phyloP scores from a whole-genome alignment of 2,797 vertebrate genomes.

The Erethizon dorsatum region DNA sequence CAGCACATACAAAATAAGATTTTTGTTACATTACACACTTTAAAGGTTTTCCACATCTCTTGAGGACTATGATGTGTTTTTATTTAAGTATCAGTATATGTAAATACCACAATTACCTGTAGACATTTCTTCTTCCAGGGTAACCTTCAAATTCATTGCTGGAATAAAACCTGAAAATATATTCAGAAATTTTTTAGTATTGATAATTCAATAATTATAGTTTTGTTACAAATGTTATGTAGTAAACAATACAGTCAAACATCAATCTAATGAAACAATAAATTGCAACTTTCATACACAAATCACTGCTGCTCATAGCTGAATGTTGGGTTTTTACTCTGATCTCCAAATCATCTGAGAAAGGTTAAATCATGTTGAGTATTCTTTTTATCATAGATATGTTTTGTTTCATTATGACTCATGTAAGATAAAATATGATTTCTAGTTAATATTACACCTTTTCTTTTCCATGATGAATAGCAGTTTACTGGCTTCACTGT shows the following conservation, averaged over 20 bases:
- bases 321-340: neutral
- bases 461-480: neutral
- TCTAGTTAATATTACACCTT: constrained; percentile 15
- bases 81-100: constrained; percentile 46
- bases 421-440: constrained; percentile 25
- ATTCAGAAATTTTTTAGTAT: constrained; percentile 84
- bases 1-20: neutral
- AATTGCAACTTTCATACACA: neutral
- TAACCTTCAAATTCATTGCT: constrained; percentile 93
- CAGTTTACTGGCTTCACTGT: neutral
- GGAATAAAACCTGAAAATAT: constrained; percentile 91
- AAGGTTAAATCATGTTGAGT: neutral
- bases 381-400: neutral
- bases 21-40: constrained; percentile 17
- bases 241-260: neutral
- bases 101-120: constrained; percentile 88
- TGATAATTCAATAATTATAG: constrained; percentile 55
- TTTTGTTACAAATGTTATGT: neutral
- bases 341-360: constrained; percentile 7
- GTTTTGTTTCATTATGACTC: neutral
- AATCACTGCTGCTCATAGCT: neutral
- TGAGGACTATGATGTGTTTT: neutral
- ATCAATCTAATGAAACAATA: constrained; percentile 25
- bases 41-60: neutral
- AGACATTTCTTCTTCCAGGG: constrained; percentile 92